These are phyloP conservation scores for Entomyzon cyanotis DNA, from an alignment of 2,113 vertebrate species.

Conservation along the genomic window DNA sequence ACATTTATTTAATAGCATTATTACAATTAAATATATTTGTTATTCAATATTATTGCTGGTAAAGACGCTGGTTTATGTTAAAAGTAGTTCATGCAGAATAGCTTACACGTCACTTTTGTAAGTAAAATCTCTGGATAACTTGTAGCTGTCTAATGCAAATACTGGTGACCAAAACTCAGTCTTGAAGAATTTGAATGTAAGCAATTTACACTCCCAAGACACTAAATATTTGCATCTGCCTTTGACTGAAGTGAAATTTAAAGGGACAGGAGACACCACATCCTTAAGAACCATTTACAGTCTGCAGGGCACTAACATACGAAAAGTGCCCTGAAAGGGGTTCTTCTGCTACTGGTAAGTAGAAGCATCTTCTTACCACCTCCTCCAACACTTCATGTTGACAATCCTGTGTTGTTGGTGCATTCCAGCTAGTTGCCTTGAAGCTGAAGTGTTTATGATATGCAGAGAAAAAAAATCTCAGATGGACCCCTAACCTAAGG, in stretches of 20 bases:
- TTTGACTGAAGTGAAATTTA: not conserved
- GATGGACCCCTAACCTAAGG: accelerated
- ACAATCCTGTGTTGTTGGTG: not conserved
- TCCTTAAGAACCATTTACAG: not conserved
- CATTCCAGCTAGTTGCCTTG: not conserved
- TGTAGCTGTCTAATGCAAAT: not conserved
- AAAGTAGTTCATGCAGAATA: not conserved
- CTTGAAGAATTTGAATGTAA: not conserved
- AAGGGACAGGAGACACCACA: not conserved
- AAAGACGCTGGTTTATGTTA: not conserved
- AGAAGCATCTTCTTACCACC: not conserved
- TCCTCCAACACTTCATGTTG: not conserved
- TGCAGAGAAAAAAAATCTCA: not conserved
- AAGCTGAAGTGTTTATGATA: not conserved
- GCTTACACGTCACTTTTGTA: not conserved
- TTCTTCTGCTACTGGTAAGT: not conserved
- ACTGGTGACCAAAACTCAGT: not conserved
- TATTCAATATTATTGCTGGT: not conserved
- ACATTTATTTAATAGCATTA: not conserved
- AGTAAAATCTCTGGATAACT: not conserved
- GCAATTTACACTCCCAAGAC: not conserved
- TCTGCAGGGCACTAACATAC: not conserved
- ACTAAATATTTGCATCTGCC: not conserved
- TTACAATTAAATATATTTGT: not conserved
- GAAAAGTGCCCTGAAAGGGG: not conserved